Conservation (phyloP, 2,113 vertebrate species). For the Urocolius indicus region DNA sequence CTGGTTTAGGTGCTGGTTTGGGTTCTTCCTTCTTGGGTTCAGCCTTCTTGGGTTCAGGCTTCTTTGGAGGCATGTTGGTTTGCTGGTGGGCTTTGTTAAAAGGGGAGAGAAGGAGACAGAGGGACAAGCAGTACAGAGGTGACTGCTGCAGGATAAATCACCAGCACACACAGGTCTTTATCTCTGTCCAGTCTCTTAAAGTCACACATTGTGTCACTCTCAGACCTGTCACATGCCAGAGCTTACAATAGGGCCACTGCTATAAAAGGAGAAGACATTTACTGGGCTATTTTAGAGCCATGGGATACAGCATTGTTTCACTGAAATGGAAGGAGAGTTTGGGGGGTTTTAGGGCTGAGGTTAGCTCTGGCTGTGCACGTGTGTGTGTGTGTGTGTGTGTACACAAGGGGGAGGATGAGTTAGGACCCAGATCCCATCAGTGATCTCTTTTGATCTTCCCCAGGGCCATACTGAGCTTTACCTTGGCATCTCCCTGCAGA, state of each 20-base stretch:
- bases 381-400: accelerated
- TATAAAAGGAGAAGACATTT: slow-evolving; percentile 88
- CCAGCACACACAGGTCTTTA: slow-evolving; percentile 75
- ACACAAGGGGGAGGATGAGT: background rate
- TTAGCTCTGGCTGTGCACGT: background rate
- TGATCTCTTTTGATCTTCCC: background rate
- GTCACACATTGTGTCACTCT: slow-evolving; percentile 60
- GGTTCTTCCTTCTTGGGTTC: slow-evolving; percentile 88
- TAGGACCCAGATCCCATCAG: accelerated
- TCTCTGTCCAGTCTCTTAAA: slow-evolving; percentile 63
- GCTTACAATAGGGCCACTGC: slow-evolving; percentile 80
- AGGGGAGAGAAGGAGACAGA: background rate
- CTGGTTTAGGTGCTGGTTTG: slow-evolving; percentile 81
- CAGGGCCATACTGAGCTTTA: background rate
- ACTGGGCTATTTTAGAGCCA: slow-evolving; percentile 89
- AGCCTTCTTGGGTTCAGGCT: slow-evolving; percentile 84
- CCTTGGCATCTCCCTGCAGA: background rate
- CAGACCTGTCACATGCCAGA: slow-evolving; percentile 59
- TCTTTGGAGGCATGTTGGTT: slow-evolving; percentile 88
- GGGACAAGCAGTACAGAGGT: background rate
- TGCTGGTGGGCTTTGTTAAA: background rate
- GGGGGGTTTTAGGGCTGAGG: background rate
- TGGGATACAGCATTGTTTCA: slow-evolving; percentile 61
- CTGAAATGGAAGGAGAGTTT: slow-evolving; percentile 13
- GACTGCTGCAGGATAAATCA: background rate